These are phyloP conservation scores for Eulemur macaco DNA, from an alignment of 2,113 vertebrate species.

Conservation along the genomic window DNA sequence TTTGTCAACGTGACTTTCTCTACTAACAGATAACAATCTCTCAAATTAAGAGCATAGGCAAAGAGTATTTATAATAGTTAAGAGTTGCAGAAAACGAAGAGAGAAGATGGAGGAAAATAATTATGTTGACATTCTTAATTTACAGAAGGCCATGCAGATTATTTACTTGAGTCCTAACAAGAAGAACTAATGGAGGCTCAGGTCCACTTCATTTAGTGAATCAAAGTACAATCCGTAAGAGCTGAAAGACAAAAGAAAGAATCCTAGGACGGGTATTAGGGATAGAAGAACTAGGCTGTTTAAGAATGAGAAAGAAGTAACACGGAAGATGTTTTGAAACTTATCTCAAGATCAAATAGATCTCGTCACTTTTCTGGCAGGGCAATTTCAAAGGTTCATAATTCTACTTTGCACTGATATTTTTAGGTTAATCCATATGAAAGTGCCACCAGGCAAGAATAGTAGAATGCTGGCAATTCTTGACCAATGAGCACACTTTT, in stretches of 20 bases:
- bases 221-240: neutral
- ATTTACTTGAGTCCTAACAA: neutral
- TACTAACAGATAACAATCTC: constrained; percentile 9
- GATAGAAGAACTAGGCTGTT: neutral
- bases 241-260: neutral
- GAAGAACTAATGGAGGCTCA: constrained; percentile 1
- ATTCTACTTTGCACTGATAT: neutral
- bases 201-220: constrained; percentile 7
- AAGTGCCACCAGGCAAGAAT: neutral
- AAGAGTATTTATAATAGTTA: constrained; percentile 3
- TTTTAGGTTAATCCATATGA: neutral
- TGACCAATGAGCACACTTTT: neutral
- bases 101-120: neutral
- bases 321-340: neutral
- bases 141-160: constrained; percentile 21
- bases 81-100: constrained; percentile 19
- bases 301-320: neutral
- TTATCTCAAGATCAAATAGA: neutral
- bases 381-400: neutral
- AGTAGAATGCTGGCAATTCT: neutral
- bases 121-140: constrained; percentile 13
- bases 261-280: neutral
- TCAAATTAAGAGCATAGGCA: constrained; percentile 26
- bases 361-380: neutral
- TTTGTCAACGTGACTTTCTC: constrained; percentile 17